Evolutionary conservation across 2,797 vertebrate species (phyloP), one percentile per base, ranked within the genome.

Genomic region (Pseudocheirus occidentalis): DNA sequence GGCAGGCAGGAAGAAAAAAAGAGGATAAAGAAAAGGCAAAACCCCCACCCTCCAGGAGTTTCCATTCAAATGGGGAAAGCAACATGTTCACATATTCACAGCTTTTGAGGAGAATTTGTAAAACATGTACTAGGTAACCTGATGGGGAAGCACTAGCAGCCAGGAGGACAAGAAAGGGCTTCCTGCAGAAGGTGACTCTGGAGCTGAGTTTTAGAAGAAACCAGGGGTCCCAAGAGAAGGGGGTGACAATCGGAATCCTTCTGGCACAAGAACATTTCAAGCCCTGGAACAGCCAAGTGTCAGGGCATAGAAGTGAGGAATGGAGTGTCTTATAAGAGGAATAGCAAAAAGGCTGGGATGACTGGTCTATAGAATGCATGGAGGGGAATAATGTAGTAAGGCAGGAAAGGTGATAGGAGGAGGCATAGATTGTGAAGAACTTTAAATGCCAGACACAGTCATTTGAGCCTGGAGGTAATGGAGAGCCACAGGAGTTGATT

Each of bases 151-250:
- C 9, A 50, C 9, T 21, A 87, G 73, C 66, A 31, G 46, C 1
- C 91, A 7, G 52, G 16, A 87, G 28, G 14, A 90, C 10, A 66
- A 57, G 81, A 93, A 46, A 91, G 27, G 55, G 29, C 50, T 93
- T 94, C 34, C 90, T 92, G 56, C 34, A 2, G 46, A 24, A 56
- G 46, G 50, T 92, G n/a, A 50, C 92, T 93, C 57, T 96, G 50
- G 54, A 81, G 62, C 9, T 31, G 29, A 27, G n/a, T 1, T 34
- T n/a, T 93, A 50, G 59, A n/a, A 96, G 55, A 92, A 66, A 55
- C 5, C 31, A 89, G 81, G 92, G 66, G 21, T 40, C 56, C n/a
- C 53, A 73, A 18, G 34, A 90, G 58, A 87, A 87, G 73, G 40
- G 40, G 40, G 21, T 27, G 10, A 87, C 40, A 40, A 50, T 87